Percentiles rank a stretch among this genome's conserved stretches.
Conservation (phyloP, 2,113 vertebrate genomes). For the Beaufortia kweichowensis region DNA sequence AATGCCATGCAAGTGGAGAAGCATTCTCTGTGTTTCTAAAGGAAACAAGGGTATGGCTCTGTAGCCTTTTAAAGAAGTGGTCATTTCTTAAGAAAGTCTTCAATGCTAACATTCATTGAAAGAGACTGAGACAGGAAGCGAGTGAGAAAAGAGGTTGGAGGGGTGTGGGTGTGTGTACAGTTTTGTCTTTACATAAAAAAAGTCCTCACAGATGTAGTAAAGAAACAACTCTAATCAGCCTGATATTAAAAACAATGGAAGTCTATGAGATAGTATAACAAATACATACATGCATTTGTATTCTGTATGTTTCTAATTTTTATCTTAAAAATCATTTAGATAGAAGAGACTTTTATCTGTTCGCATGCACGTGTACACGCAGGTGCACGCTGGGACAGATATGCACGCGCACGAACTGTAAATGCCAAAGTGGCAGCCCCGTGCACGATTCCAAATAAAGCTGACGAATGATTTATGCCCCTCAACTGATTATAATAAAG, state of each 20-base stretch:
- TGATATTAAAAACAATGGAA: too few relatives aligned
- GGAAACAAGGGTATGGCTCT: constrained; percentile 32
- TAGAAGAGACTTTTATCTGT: constrained; percentile 37
- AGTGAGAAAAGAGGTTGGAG: constrained; percentile 23
- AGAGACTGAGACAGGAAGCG: constrained; percentile 25
- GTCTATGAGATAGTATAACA: too few relatives aligned
- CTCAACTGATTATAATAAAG: constrained; percentile 10
- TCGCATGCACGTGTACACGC: background rate
- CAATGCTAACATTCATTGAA: constrained; percentile 43
- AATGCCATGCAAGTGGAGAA: constrained; percentile 36
- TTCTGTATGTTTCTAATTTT: too few relatives aligned
- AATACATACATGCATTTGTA: too few relatives aligned
- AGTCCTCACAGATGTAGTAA: too few relatives aligned
- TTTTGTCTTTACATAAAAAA: constrained; percentile 38
- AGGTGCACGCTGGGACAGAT: background rate
- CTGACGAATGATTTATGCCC: constrained; percentile 25
- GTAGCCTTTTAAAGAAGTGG: constrained; percentile 44
- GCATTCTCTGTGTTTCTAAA: constrained; percentile 47
- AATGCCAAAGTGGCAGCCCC: constrained; percentile 1
- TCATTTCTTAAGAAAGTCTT: constrained; percentile 46
- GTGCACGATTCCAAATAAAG: constrained; percentile 32
- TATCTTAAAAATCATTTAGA: too few relatives aligned
- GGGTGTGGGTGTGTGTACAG: constrained; percentile 37
- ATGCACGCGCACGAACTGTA: background rate
- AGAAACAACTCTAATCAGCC: too few relatives aligned